Base-by-base conservation (phyloP, 2,888 invertebrate genomes). In the Altica lythri region DNA sequence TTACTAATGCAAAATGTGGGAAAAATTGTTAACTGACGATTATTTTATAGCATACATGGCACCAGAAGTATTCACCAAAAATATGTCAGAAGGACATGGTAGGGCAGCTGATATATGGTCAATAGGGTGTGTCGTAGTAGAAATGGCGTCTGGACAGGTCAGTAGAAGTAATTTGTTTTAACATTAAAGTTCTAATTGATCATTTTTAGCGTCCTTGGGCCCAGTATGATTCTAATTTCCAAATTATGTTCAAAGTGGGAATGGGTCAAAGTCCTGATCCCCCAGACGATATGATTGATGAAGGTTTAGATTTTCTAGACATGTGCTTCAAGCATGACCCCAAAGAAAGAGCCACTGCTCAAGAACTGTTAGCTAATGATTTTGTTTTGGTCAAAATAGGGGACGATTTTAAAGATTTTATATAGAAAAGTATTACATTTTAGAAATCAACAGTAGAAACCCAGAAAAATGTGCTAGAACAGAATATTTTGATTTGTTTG, bases 41-140 rank as follows among this genome's bases (percentile, higher is more conserved):
- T 55, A 57, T 51, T 55, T 74, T 76, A 14, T 76, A 92, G 94
- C 95, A 45, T 97, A 94, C 75, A 97, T 96, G 95, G 96, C 95
- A 0, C 96, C 96, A 0, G 96, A 96, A 78, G 91, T 96, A 66
- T 95, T 92, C 73, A 91, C 90, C 79, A 88, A 88, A 77, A 86
- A 87, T 22, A 85, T 87, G 60, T 77, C 76, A 18, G 81, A 82
- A 57, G 95, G 96, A 0, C 93, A 95, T 78, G 96, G 96, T 0
- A 82, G 95, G 67, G 90, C 92, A 1, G 94, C 93, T 2, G 97
- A 97, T 79, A 88, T 97, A 71, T 97, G 96, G 96, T 95, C 95
- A 22, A 83, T 95, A 35, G 96, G 95, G 27, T 96, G 95, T 78
- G 95, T 95, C 49, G 90, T 96, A 58, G 86, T 95, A 0, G 95